phyloP scores from a whole-genome alignment of 2,797 vertebrate species.

The Podarcis lilfordi region DNA sequence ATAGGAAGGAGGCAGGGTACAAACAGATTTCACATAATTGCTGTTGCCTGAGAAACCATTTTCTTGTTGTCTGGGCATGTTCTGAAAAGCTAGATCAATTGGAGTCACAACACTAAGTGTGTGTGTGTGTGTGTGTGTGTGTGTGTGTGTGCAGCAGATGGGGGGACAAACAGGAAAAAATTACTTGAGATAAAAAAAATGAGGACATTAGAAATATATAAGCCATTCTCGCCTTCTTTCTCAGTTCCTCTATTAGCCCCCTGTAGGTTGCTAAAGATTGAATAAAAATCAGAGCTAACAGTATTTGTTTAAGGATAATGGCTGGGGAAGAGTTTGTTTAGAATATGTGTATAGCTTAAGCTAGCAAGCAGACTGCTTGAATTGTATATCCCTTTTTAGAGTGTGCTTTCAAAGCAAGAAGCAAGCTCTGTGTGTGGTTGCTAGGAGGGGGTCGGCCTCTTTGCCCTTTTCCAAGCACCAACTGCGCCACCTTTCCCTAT shows the following conservation, averaged over 20 bases:
- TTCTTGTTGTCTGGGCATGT: constrained; percentile 78
- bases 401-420: background rate
- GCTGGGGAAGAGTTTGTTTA: background rate
- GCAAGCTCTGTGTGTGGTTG: background rate
- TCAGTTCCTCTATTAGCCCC: background rate
- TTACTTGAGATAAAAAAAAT: constrained; percentile 56
- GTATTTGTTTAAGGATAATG: background rate
- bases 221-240: constrained; percentile 29
- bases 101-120: constrained; percentile 63
- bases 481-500: background rate
- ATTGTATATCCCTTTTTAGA: background rate
- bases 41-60: constrained; percentile 81
- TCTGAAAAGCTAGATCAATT: constrained; percentile 65
- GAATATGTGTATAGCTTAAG: background rate
- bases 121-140: constrained; percentile 18
- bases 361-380: background rate
- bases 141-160: constrained; percentile 40
- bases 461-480: background rate
- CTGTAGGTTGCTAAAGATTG: background rate
- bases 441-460: background rate
- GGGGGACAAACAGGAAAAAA: constrained; percentile 57
- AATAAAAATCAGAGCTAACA: background rate
- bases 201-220: constrained; percentile 51
- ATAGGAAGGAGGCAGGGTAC: constrained; percentile 58
- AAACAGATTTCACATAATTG: constrained; percentile 70